Evolutionary conservation across 2,113 vertebrate species (phyloP), one percentile per base, ranked within the genome.

Genomic region (Myotis yumanensis): DNA sequence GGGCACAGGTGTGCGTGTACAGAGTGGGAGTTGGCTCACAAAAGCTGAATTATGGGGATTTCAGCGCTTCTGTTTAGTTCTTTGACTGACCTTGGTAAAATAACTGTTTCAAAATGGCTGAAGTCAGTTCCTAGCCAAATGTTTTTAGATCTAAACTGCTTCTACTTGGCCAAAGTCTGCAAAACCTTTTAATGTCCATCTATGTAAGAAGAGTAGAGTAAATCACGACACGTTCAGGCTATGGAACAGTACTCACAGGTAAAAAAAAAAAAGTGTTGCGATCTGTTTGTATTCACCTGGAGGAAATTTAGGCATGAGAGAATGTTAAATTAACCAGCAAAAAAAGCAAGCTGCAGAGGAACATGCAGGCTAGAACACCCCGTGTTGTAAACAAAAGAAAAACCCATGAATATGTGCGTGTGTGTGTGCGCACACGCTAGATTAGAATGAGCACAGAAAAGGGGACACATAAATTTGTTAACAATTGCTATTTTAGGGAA

Each of bases 131-230:
- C 69, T 59, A 89, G 83, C 35, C 69, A 90, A 82, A 57, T 17
- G 20, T 8, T 77, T 76, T 91, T 80, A 37, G 52, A 87, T 59
- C 93, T 90, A 87, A 59, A 93, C 25, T 83, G 90, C 75, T 37
- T 73, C 43, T 86, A 35, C 51, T 80, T 73, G 69, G 14, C 40
- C 79, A 35, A 90, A 64, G 81, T 32, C 66, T 76, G 72, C 71
- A 79, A 92, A 91, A 85, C 46, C 68, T 37, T 16, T 40, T 4
- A 54, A n/a, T 57, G 75, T 35, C 30, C 59, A 23, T n/a, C 22
- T 37, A 46, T 9, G 35, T 28, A 32, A 72, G 35, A 92, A 59
- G 14, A 81, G 17, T 12, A 54, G 15, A 77, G 18, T 54, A 79
- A 84, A 69, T 28, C n/a, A 62, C 1, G 48, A 73, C 48, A 82